A percentile compares a stretch with the other conserved stretches of the same genome.
Conservation (phyloP, 2,888 invertebrate genomes). For the Chrysodeixis includens region DNA sequence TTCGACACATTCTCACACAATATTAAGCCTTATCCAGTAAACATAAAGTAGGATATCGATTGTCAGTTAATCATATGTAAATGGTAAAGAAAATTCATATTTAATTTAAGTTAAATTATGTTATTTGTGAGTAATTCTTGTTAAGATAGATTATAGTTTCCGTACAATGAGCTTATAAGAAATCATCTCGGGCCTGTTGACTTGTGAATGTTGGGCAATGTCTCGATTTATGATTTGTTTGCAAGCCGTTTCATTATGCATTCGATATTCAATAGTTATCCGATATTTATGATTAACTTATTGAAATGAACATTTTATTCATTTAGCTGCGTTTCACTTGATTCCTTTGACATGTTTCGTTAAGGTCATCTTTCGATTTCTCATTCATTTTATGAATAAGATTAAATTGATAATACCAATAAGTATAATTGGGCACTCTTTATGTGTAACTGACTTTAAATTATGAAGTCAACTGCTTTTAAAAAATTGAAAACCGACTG, state of each 20-base stretch:
- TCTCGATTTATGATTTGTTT: slow-evolving; percentile 55
- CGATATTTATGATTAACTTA: slow-evolving; percentile 49
- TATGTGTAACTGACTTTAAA: background rate
- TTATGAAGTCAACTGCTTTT: background rate
- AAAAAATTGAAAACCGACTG: background rate
- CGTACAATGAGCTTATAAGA: slow-evolving; percentile 40
- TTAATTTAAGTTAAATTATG: slow-evolving; percentile 77
- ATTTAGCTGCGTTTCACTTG: slow-evolving; percentile 32
- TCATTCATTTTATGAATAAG: slow-evolving; percentile 20
- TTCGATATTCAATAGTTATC: slow-evolving; percentile 39
- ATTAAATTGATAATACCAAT: slow-evolving; percentile 21
- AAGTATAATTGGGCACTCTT: slow-evolving; percentile 17
- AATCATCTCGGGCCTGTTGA: slow-evolving; percentile 55
- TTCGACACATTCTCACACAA: slow-evolving; percentile 52
- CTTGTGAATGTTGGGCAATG: slow-evolving; percentile 70
- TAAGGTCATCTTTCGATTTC: slow-evolving; percentile 30
- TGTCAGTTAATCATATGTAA: slow-evolving; percentile 40
- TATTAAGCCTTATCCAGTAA: slow-evolving; percentile 62
- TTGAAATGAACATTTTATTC: slow-evolving; percentile 51
- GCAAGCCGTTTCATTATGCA: slow-evolving; percentile 35
- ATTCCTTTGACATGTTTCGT: slow-evolving; percentile 30
- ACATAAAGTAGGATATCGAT: slow-evolving; percentile 59
- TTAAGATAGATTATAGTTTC: slow-evolving; percentile 67
- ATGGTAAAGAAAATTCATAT: slow-evolving; percentile 68
- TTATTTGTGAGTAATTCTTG: slow-evolving; percentile 70